Evolutionary conservation across 2,113 vertebrate genomes (phyloP), one percentile per base, ranked within the genome.

Genomic region (Platysternon megacephalum): DNA sequence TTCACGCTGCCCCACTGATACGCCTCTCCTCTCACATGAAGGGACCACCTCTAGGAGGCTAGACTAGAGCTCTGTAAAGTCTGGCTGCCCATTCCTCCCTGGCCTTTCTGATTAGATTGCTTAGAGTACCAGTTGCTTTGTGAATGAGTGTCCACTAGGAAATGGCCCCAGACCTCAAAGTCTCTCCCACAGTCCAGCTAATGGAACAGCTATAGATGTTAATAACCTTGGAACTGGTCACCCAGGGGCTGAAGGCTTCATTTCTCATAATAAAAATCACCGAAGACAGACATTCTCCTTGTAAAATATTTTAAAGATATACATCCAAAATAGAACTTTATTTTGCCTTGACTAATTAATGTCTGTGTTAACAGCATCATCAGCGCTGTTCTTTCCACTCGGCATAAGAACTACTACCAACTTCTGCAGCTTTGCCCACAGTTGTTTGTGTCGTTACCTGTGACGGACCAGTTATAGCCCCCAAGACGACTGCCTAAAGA

Each of bases 211-310:
- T 42, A 51, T 68, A 32, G 22, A 26, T 86, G 55, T 26, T 0
- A 0, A 26, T 0, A 10, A 29, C 55, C 72, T 4, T 11, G 80
- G 48, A 65, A 55, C 44, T 1, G 2, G 2, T 85, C 14, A 72
- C 61, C 55, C 17, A 1, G 0, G 7, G 80, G 52, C 56, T 12
- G 44, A 79, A 87, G 51, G 21, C 42, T 14, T 76, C 82, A 22
- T 65, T 49, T 24, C 32, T 93, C 29, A 0, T 0, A 8, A 3
- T 13, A 21, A 0, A 2, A 44, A 29, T 16, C 7, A 29, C 44
- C n/a, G 21, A 48, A 46, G 14, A 46, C 42, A 35, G 29, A 44
- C 8, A 81, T 16, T 3, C 52, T 49, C 22, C 55, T 8, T 68
- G 88, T 58, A 46, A 91, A 4, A 0, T 8, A 2, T 29, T 88